Evolutionary conservation across 1,140 invertebrate species (phyloP), one percentile per base, ranked within the genome.

Genomic region (Monomorium pharaonis): DNA sequence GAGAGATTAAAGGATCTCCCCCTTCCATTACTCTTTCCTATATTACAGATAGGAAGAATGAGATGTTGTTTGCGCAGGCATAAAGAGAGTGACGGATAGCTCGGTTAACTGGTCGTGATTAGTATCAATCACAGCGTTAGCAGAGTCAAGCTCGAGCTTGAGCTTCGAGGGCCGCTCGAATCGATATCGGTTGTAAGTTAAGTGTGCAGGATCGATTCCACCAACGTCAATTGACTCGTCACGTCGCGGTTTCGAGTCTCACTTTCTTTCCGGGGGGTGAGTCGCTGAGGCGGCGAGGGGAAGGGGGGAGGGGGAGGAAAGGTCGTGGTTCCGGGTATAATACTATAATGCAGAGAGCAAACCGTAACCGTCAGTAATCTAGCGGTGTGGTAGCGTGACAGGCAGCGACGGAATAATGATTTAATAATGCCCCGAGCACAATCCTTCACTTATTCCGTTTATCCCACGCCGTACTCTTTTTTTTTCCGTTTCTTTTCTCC

Each of bases 111-210:
- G 51, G 16, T 75, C 33, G 14, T 42, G 33, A 58, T 75, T 75
- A 58, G 51, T n/a, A 21, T 58, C 51, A 75, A 75, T 75, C 72
- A 44, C 3, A 5, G 58, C 16, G 51, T 58, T 75, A 21, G 49
- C 7, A 75, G 30, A 58, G 51, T 27, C 14, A 54, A 37, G 21
- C n/a, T 18, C 5, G n/a, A 24, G n/a, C 51, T 54, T 54, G n/a
- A n/a, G n/a, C n/a, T 9, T 24, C 30, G 21, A 42, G 14, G 18
- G 30, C n/a, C 10, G 30, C 21, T 24, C 51, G 21, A 42, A 75
- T 75, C 72, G 72, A 75, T 75, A 27, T 75, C 51, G 51, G 51
- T 75, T 58, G 9, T 58, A 70, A 70, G 72, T 75, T 75, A 24
- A 74, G 30, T 21, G 51, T 56, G 72, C 3, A 58, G 51, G 51